phyloP scores from a whole-genome alignment of 2,797 vertebrate genomes.

The Urophycis tenuis region DNA sequence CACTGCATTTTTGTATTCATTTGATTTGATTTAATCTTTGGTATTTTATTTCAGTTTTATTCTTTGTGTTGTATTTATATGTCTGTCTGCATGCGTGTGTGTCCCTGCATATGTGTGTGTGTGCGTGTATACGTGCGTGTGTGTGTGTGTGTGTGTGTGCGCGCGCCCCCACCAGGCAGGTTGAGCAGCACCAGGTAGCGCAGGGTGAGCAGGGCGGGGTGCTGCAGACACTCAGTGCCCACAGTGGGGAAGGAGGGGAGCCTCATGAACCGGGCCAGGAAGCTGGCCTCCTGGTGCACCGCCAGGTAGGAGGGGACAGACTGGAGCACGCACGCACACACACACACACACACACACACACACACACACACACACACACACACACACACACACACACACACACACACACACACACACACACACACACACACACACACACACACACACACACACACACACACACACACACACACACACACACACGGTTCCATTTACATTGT shows the following conservation, averaged over 20 bases:
- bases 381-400: not conserved
- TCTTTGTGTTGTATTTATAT: too few species aligned
- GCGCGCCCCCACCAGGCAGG: constrained; percentile 78
- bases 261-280: constrained; percentile 68
- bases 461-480: not conserved
- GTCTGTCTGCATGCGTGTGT: not conserved
- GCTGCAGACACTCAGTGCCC: constrained; percentile 73
- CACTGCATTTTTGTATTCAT: too few species aligned
- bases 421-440: not conserved
- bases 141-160: not conserved
- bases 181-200: constrained; percentile 85
- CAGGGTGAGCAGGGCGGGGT: constrained; percentile 79
- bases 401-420: not conserved
- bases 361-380: constrained; percentile 14
- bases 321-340: constrained; percentile 60
- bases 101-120: not conserved
- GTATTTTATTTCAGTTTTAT: too few species aligned
- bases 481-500: not conserved
- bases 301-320: constrained; percentile 72
- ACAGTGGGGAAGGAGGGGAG: constrained; percentile 83
- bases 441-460: not conserved
- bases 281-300: constrained; percentile 65
- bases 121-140: not conserved
- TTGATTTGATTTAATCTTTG: too few species aligned
- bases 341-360: not conserved